These are phyloP conservation scores for Acrocephalus kingi DNA, from an alignment of 2,113 vertebrate genomes.

Conservation along the genomic window DNA sequence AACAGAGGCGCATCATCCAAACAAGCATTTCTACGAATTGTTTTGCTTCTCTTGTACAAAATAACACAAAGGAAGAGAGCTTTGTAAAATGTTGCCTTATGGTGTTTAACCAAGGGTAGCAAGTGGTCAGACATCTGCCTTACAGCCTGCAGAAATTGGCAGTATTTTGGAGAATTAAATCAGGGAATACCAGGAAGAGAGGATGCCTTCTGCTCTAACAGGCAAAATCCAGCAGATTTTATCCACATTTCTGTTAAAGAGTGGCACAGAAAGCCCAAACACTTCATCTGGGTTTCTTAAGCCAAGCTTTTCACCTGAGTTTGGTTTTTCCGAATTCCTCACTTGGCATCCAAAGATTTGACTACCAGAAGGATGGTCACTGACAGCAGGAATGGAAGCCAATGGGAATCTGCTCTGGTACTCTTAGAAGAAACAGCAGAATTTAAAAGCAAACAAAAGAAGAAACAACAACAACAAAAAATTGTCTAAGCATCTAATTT, in stretches of 20 bases:
- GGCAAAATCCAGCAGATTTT: background rate
- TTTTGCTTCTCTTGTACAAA: background rate
- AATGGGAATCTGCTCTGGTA: background rate
- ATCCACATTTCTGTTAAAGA: background rate
- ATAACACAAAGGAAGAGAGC: background rate
- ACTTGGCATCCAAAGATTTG: background rate
- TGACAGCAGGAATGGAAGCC: background rate
- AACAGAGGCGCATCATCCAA: background rate
- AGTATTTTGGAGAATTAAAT: background rate
- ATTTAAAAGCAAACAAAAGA: background rate
- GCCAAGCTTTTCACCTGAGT: background rate
- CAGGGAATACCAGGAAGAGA: background rate
- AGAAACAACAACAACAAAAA: background rate
- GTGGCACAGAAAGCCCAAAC: background rate
- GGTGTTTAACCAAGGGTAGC: background rate
- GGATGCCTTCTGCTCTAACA: background rate
- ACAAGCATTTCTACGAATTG: background rate
- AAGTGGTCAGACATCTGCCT: background rate
- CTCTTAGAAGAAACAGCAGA: background rate
- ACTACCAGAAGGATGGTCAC: background rate
- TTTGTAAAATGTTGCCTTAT: background rate
- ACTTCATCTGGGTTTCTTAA: background rate
- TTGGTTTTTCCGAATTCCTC: background rate
- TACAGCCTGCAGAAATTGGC: background rate
- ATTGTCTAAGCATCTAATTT: background rate